A percentile compares a stretch with the other conserved stretches of the same genome.
Evolutionary conservation across 2,888 invertebrate genomes (phyloP).

Genomic region (Itoplectis maculator): DNA sequence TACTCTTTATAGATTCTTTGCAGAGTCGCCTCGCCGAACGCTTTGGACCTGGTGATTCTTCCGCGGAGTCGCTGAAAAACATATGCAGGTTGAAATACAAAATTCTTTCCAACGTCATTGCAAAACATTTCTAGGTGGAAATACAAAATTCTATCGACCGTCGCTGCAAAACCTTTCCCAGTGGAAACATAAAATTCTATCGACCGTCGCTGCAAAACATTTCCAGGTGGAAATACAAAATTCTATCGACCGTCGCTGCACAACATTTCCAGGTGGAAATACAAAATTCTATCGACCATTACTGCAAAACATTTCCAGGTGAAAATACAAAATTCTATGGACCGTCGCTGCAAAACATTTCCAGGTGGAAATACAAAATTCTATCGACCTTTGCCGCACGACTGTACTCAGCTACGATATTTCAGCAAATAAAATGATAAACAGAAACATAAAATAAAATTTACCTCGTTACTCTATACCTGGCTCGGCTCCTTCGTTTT

Average conservation of each 20-base stretch:
- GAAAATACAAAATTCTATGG: background rate
- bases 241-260: too few relatives aligned
- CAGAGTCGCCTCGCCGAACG: slow-evolving; percentile 88
- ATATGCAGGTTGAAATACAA: too few relatives aligned
- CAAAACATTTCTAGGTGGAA: too few relatives aligned
- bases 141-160: too few relatives aligned
- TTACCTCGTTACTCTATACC: slow-evolving; percentile 78
- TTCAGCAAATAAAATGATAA: background rate
- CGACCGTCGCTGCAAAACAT: too few relatives aligned
- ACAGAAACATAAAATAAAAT: background rate
- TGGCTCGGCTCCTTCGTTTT: slow-evolving; percentile 77
- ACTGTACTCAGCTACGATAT: too few relatives aligned
- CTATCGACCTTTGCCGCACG: background rate
- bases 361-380: background rate
- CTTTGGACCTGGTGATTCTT: slow-evolving; percentile 85
- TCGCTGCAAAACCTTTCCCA: too few relatives aligned
- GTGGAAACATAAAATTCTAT: too few relatives aligned
- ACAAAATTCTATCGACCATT: background rate
- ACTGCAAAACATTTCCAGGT: slow-evolving; percentile 17
- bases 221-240: too few relatives aligned
- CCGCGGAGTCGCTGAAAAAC: slow-evolving; percentile 79
- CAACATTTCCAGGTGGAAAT: slow-evolving; percentile 16
- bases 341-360: slow-evolving; percentile 58
- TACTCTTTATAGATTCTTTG: slow-evolving; percentile 86
- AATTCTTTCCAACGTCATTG: too few relatives aligned